Conservation (phyloP, 2,113 vertebrate genomes). For the Malurus melanocephalus region DNA sequence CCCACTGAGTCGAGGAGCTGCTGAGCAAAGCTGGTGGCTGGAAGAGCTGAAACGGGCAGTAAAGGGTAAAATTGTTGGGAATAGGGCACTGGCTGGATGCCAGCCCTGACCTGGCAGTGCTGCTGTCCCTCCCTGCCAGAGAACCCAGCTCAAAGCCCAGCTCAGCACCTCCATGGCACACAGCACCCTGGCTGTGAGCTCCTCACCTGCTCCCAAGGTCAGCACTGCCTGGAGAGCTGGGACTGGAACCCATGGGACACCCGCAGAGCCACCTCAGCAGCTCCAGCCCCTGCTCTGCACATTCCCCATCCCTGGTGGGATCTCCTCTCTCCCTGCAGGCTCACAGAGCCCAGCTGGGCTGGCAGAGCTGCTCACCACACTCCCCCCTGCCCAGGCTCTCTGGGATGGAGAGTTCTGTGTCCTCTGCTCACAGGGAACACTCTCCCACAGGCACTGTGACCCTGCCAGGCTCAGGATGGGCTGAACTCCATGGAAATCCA, state of each 20-base stretch:
- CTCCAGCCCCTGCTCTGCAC: neutral
- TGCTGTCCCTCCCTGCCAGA: neutral
- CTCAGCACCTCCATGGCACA: neutral
- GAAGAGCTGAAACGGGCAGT: neutral
- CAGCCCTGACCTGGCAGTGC: neutral
- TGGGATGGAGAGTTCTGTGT: neutral
- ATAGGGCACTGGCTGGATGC: neutral
- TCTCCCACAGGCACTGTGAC: rapidly evolving
- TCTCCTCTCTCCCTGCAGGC: neutral
- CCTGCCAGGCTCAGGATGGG: neutral
- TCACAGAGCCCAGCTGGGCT: neutral
- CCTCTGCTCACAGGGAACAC: rapidly evolving
- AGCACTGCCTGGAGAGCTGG: neutral
- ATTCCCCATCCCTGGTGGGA: rapidly evolving
- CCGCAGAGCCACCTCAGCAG: rapidly evolving
- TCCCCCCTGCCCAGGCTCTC: neutral
- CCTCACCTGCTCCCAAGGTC: conserved; percentile 12
- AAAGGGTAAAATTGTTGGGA: neutral
- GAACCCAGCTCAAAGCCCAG: neutral
- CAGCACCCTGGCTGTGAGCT: neutral
- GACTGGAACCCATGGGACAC: neutral
- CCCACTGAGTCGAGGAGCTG: neutral
- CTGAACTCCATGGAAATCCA: rapidly evolving
- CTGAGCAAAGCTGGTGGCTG: neutral
- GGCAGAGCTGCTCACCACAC: neutral